Conservation (phyloP, 2,888 invertebrate species). For the Chorisops tibialis region DNA sequence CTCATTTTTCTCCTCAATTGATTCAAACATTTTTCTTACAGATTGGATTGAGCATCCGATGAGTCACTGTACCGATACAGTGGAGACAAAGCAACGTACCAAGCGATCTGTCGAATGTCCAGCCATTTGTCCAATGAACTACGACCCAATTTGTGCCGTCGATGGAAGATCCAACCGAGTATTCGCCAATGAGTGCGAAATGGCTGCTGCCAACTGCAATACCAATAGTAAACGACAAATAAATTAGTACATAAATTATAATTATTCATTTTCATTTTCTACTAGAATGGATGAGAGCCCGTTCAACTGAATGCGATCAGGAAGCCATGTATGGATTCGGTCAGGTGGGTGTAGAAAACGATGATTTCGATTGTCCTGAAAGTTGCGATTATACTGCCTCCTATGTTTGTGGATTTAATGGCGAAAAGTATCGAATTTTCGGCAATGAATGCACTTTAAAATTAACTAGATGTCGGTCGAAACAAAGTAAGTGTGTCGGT, state of each 20-base stretch:
- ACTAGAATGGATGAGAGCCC: background rate
- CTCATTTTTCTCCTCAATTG: too few relatives aligned
- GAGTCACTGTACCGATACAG: background rate
- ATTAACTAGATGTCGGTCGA: background rate
- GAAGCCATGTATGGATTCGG: background rate
- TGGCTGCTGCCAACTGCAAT: conserved; percentile 9
- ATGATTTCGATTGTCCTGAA: conserved; percentile 2
- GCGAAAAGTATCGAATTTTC: conserved; percentile 10
- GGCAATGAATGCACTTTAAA: conserved; percentile 7
- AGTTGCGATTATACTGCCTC: conserved; percentile 1
- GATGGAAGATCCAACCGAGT: background rate
- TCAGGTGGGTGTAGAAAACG: conserved; percentile 3
- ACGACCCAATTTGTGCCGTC: background rate
- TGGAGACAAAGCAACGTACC: background rate
- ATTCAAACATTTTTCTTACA: background rate
- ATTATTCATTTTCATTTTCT: background rate
- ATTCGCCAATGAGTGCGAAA: conserved; percentile 9
- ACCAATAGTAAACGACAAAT: background rate
- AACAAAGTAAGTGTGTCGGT: background rate
- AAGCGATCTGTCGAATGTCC: conserved; percentile 1
- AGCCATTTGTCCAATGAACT: conserved; percentile 1
- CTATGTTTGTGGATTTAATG: conserved; percentile 7
- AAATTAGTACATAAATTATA: background rate
- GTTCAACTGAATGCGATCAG: background rate
- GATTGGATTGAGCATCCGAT: conserved; percentile 8